Evolutionary conservation across 2,113 vertebrate genomes (phyloP).

Genomic region (Pluvialis apricaria): DNA sequence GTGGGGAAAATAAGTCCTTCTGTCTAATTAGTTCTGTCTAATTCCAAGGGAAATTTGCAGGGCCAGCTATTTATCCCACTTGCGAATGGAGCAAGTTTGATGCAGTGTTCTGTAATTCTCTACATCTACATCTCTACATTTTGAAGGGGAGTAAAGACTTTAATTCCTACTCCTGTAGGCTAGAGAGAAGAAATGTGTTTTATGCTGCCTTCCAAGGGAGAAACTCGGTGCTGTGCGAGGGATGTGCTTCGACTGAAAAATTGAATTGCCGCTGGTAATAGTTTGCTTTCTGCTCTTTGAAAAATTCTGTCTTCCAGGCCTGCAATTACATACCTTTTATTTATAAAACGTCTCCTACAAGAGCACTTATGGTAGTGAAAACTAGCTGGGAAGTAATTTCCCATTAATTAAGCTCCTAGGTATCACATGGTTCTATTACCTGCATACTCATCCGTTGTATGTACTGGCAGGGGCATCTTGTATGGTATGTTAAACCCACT

Average conservation of each 20-base stretch:
- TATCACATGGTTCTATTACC: rapidly evolving
- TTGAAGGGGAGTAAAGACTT: background rate
- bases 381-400: background rate
- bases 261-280: background rate
- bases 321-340: background rate
- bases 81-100: background rate
- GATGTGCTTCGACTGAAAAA: background rate
- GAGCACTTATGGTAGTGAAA: background rate
- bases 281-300: background rate
- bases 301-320: background rate
- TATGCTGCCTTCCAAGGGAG: background rate
- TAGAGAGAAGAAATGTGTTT: background rate
- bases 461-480: background rate
- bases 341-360: background rate
- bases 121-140: too few species aligned
- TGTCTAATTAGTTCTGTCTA: rapidly evolving
- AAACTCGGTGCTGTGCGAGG: rapidly evolving
- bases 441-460: background rate
- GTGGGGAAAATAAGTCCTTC: background rate
- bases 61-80: background rate
- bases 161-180: background rate
- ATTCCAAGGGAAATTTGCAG: background rate
- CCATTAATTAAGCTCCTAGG: background rate
- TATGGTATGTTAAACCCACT: background rate
- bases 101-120: background rate